Conservation (phyloP, 1,140 invertebrate genomes). For the Heliothis virescens region DNA sequence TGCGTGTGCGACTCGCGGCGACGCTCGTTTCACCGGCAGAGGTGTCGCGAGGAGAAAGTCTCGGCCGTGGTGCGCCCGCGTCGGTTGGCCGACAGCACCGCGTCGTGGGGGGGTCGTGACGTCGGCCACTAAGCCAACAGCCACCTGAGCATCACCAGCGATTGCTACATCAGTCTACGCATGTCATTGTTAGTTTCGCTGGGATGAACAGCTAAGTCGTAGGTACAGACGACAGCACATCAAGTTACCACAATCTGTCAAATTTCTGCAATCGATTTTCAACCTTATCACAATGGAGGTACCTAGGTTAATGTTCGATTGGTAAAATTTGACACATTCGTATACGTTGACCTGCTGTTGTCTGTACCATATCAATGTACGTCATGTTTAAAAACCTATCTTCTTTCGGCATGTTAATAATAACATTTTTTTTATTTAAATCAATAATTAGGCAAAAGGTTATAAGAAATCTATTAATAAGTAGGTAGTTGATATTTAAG, state of each 20-base stretch:
- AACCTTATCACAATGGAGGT: too few species aligned
- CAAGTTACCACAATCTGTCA: too few species aligned
- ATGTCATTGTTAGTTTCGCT: conserved; percentile 13
- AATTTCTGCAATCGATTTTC: too few species aligned
- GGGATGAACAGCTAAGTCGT: conserved; percentile 36
- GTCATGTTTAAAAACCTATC: conserved; percentile 13
- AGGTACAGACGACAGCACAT: too few species aligned
- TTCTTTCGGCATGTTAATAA: background rate
- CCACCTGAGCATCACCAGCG: conserved; percentile 68
- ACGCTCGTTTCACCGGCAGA: conserved; percentile 72
- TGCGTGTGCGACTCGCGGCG: conserved; percentile 72
- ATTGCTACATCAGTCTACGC: conserved; percentile 54
- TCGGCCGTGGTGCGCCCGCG: conserved; percentile 78
- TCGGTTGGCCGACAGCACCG: conserved; percentile 63
- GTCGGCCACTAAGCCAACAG: conserved; percentile 69
- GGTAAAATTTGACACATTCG: too few species aligned
- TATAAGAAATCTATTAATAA: too few species aligned
- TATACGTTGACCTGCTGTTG: too few species aligned
- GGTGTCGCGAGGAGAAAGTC: conserved; percentile 85
- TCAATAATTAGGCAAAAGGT: too few species aligned
- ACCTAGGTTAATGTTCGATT: too few species aligned
- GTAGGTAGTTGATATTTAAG: too few species aligned
- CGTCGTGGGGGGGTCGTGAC: conserved; percentile 75
- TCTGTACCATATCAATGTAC: background rate
- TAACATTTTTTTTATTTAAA: background rate